phyloP scores from a whole-genome alignment of 2,888 invertebrate species.

The Eupeodes latifasciatus region DNA sequence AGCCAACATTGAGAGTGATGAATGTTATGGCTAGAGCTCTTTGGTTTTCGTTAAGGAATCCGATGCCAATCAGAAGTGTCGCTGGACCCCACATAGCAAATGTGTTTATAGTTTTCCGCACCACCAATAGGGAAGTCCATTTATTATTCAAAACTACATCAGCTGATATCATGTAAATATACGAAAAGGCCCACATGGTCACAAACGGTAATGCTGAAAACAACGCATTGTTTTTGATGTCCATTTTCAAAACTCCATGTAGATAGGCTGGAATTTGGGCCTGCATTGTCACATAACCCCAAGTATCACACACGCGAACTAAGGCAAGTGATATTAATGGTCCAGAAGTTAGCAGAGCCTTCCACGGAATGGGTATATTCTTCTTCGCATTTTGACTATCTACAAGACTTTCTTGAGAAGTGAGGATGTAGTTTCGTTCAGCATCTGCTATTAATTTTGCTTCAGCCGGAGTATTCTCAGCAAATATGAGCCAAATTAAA shows the following conservation, averaged over 20 bases:
- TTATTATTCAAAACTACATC: conserved; percentile 84
- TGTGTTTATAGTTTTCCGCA: conserved; percentile 80
- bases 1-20: conserved; percentile 85
- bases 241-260: conserved; percentile 86
- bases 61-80: conserved; percentile 85
- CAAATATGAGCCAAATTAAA: conserved; percentile 85
- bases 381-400: conserved; percentile 77
- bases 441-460: conserved; percentile 85
- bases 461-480: conserved; percentile 85
- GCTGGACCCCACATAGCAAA: conserved; percentile 85
- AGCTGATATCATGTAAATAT: conserved; percentile 83
- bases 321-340: conserved; percentile 87
- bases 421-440: conserved; percentile 86
- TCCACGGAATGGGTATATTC: conserved; percentile 86
- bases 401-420: conserved; percentile 78
- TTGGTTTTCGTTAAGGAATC: conserved; percentile 83
- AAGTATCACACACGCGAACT: conserved; percentile 85
- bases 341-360: conserved; percentile 86
- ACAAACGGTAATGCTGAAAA: conserved; percentile 85
- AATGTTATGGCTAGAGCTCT: conserved; percentile 84
- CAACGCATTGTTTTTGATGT: conserved; percentile 86
- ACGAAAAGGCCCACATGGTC: conserved; percentile 83
- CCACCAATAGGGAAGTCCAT: conserved; percentile 81
- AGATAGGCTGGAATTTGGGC: conserved; percentile 88
- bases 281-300: conserved; percentile 89